Percentiles rank a stretch among this genome's conserved stretches.
These are phyloP conservation scores for Sinocyclocheilus rhinocerous DNA, from an alignment of 2,113 vertebrate genomes.

Conservation along the genomic window DNA sequence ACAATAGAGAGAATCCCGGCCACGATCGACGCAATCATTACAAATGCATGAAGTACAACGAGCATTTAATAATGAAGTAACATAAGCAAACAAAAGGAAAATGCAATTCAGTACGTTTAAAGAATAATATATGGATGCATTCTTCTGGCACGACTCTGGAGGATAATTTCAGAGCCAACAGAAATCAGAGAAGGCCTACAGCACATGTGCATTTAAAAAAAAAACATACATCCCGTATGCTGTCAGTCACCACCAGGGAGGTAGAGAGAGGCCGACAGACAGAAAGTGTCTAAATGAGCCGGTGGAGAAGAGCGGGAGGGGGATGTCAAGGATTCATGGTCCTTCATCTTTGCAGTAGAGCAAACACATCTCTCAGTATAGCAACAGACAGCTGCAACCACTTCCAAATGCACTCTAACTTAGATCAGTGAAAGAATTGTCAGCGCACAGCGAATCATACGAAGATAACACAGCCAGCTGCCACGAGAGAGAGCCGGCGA, in stretches of 20 bases:
- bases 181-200: conserved; percentile 51
- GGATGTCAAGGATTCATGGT: conserved; percentile 99
- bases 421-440: conserved; percentile 99
- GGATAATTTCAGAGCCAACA: conserved; percentile 17
- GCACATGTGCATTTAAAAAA: conserved; percentile 68
- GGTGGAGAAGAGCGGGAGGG: conserved; percentile 79
- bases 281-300: conserved; percentile 95
- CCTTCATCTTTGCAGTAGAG: conserved; percentile 99
- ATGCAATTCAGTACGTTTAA: not conserved
- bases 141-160: conserved; percentile 27
- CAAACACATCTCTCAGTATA: conserved; percentile 98
- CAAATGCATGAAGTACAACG: not conserved
- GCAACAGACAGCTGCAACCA: conserved; percentile 99
- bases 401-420: conserved; percentile 98
- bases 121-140: not conserved
- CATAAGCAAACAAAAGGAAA: not conserved
- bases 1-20: not conserved
- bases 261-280: conserved; percentile 86
- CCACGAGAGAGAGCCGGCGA: conserved; percentile 76
- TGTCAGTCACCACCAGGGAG: conserved; percentile 87
- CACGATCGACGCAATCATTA: not conserved
- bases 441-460: conserved; percentile 94
- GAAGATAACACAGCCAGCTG: conserved; percentile 98
- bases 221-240: conserved; percentile 86
- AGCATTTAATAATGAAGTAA: not conserved